Evolutionary conservation across 1,140 invertebrate genomes (phyloP).

Genomic region (Lasioglossum albipes): DNA sequence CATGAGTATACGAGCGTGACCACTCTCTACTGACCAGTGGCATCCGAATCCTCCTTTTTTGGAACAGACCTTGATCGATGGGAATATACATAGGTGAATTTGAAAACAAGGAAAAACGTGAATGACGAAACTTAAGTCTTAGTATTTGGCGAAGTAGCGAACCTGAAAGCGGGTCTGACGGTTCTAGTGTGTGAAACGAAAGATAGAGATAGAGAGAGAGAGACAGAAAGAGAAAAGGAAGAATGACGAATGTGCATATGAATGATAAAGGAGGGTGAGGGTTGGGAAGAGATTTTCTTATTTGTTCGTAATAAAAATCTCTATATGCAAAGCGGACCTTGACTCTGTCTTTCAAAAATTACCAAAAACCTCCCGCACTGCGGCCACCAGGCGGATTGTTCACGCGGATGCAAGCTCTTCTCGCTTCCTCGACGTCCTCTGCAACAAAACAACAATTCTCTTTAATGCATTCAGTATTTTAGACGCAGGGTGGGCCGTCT

Average conservation of each 20-base stretch:
- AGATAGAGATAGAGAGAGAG: neutral
- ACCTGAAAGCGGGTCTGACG: conserved; percentile 55
- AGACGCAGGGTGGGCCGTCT: too few relatives aligned
- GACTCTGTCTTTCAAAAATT: conserved; percentile 64
- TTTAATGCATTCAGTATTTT: too few relatives aligned
- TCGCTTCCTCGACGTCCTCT: conserved; percentile 75
- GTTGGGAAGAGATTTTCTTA: conserved; percentile 23
- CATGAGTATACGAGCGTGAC: conserved; percentile 36
- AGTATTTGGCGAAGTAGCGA: conserved; percentile 69
- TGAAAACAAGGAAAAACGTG: neutral
- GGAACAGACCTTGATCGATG: conserved; percentile 69
- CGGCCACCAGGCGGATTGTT: conserved; percentile 81
- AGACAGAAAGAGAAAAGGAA: neutral
- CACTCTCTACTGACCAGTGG: conserved; percentile 59
- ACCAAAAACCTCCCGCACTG: conserved; percentile 81
- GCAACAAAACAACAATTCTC: conserved; percentile 51
- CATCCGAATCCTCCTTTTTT: conserved; percentile 64
- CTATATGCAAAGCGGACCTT: conserved; percentile 54
- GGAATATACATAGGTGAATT: conserved; percentile 47
- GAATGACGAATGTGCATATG: conserved; percentile 3
- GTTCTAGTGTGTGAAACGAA: conserved; percentile 26
- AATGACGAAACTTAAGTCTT: conserved; percentile 59
- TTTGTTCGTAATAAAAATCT: conserved; percentile 34
- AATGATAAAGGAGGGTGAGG: conserved; percentile 23
- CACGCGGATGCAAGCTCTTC: conserved; percentile 80